phyloP scores from a whole-genome alignment of 2,797 vertebrate species.

The Argya squamiceps region DNA sequence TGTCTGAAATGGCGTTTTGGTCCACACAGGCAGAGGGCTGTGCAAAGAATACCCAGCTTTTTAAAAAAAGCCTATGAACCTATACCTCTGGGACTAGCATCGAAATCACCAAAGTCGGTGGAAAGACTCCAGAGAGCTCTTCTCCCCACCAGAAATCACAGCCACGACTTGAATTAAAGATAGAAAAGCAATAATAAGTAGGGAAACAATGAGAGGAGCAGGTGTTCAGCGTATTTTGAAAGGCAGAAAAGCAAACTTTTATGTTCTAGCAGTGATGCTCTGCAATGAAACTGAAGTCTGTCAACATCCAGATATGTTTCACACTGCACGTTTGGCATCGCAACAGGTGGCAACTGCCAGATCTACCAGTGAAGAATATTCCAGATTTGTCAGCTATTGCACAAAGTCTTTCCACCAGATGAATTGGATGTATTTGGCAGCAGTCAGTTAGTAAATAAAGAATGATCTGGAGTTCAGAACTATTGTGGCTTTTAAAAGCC shows the following conservation, averaged over 20 bases:
- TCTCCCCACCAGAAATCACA: conserved; percentile 6
- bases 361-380: conserved; percentile 55
- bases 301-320: conserved; percentile 66
- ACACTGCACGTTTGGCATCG: conserved; percentile 51
- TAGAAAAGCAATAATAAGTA: conserved; percentile 21
- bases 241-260: conserved; percentile 62
- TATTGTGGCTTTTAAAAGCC: conserved; percentile 45
- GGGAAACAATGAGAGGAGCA: conserved; percentile 42
- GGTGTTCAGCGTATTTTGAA: conserved; percentile 54
- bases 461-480: conserved; percentile 54
- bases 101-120: neutral
- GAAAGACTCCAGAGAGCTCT: conserved; percentile 10
- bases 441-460: conserved; percentile 49
- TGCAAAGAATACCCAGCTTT: neutral
- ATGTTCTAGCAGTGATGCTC: conserved; percentile 37
- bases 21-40: neutral
- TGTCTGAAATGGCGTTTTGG: neutral
- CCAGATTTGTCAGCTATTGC: conserved; percentile 53
- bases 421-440: conserved; percentile 60
- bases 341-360: conserved; percentile 65
- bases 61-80: neutral
- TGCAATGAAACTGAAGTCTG: conserved; percentile 57
- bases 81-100: neutral
- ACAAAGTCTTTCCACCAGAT: conserved; percentile 45
- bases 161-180: conserved; percentile 11